These are phyloP conservation scores for Sebastes oblongus DNA, from an alignment of 2,797 vertebrate genomes.

Conservation along the genomic window DNA sequence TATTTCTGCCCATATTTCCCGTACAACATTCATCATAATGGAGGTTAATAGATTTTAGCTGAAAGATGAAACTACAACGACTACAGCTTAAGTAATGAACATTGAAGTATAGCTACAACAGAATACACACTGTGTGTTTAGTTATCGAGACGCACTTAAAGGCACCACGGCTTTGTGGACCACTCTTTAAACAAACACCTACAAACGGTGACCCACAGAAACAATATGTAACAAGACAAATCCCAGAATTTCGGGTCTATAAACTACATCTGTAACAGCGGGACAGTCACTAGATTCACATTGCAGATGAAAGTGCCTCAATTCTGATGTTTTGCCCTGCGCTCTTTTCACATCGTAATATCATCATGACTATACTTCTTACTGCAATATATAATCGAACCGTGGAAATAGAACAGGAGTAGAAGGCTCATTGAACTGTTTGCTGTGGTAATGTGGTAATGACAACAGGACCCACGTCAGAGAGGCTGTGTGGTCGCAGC, in stretches of 20 bases:
- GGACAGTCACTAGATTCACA: conserved; percentile 28
- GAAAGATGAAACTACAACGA: conserved; percentile 8
- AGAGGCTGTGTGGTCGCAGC: no score
- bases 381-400: not conserved
- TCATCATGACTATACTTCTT: not conserved
- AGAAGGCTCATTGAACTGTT: no score
- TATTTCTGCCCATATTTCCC: not conserved
- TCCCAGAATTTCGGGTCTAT: not conserved
- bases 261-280: conserved; percentile 14
- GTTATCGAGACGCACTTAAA: not conserved
- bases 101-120: not conserved
- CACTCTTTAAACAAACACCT: not conserved
- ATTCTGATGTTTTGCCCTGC: not conserved
- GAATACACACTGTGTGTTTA: not conserved
- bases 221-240: not conserved
- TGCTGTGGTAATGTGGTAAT: no score
- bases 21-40: conserved; percentile 28
- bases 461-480: no score
- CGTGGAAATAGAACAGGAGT: no score
- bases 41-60: conserved; percentile 15
- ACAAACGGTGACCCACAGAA: conserved; percentile 3
- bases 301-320: not conserved
- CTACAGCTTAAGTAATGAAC: not conserved
- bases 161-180: not conserved
- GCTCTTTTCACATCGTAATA: not conserved